Evolutionary conservation across 2,113 vertebrate genomes (phyloP), one percentile per base, ranked within the genome.

Genomic region (Tricholaema leucomelas): DNA sequence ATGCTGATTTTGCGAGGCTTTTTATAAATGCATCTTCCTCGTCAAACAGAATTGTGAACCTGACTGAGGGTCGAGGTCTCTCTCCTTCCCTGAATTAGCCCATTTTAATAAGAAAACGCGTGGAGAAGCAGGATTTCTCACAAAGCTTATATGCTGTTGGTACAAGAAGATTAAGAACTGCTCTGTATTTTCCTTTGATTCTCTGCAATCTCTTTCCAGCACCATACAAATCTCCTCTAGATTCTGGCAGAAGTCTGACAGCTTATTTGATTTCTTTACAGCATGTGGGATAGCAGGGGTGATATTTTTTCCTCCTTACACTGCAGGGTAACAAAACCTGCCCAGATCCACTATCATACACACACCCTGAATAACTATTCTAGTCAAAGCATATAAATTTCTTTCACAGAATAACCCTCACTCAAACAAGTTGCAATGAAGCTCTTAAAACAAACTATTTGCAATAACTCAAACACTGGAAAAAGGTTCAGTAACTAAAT

Each of bases 91-190:
- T 31, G 33, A 82, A 80, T 72, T 81, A 87, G 20, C 19, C 30
- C 5, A 54, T 87, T 87, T 80, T 66, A 70, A 58, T 66, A 59
- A 19, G 73, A 81, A 90, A 86, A 66, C 27, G 61, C 0, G 1
- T 1, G 9, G 31, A 42, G 25, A 14, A 77, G 6, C 2, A 72
- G 4, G 30, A 65, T 63, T 87, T 87, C 70, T 67, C 8, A 42
- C 63, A 71, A 85, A 52, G 40, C 64, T 70, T 2, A 0, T 35
- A 10, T 69, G 40, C 52, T 80, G 10, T 21, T 74, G 40, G 12
- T 76, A 58, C 79, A 64, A 71, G 72, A 81, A 86, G 87, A 92
- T 91, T 91, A 94, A 73, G 33, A 60, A 85, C 56, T 70, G 66
- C 40, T 85, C 25, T 20, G 0, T 35, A 82, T 59, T 93, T 88